A percentile compares a stretch with the other conserved stretches of the same genome.
Conservation (phyloP, 2,888 invertebrate genomes). For the Nomada fucata region DNA sequence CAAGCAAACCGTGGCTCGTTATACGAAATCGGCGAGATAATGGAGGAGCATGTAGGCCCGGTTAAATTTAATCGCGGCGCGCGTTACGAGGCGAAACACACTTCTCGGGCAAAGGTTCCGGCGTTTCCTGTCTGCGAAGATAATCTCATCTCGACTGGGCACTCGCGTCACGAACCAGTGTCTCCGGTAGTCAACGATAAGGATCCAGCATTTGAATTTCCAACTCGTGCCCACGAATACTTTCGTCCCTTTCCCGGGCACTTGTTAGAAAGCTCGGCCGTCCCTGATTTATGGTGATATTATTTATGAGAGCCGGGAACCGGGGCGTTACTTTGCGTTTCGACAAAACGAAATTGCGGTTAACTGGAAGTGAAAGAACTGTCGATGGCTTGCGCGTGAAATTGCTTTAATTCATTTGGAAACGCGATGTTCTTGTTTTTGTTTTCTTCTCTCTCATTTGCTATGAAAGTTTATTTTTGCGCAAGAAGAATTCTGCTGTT, state of each 20-base stretch:
- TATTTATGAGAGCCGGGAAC: constrained; percentile 19
- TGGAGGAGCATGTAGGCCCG: constrained; percentile 6
- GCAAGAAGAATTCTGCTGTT: too few relatives aligned
- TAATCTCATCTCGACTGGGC: constrained; percentile 52
- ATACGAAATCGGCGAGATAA: constrained; percentile 19
- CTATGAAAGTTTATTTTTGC: too few relatives aligned
- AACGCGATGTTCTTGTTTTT: too few relatives aligned
- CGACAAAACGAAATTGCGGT: too few relatives aligned
- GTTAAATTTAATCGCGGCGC: constrained; percentile 41
- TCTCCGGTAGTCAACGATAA: constrained; percentile 58
- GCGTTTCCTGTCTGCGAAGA: constrained; percentile 53
- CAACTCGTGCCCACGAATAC: constrained; percentile 33
- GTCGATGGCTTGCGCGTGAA: too few relatives aligned
- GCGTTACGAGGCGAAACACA: constrained; percentile 34
- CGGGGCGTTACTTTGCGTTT: neutral
- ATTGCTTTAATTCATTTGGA: too few relatives aligned
- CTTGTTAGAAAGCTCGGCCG: constrained; percentile 31
- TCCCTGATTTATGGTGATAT: constrained; percentile 19
- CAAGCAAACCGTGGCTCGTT: constrained; percentile 29
- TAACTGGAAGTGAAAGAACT: too few relatives aligned
- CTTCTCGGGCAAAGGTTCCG: constrained; percentile 60
- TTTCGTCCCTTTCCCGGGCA: constrained; percentile 36
- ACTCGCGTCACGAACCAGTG: constrained; percentile 44
- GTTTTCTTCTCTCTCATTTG: too few relatives aligned
- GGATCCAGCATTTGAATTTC: constrained; percentile 56